Conservation (phyloP, 2,888 invertebrate genomes). For the Atrina japonica region DNA sequence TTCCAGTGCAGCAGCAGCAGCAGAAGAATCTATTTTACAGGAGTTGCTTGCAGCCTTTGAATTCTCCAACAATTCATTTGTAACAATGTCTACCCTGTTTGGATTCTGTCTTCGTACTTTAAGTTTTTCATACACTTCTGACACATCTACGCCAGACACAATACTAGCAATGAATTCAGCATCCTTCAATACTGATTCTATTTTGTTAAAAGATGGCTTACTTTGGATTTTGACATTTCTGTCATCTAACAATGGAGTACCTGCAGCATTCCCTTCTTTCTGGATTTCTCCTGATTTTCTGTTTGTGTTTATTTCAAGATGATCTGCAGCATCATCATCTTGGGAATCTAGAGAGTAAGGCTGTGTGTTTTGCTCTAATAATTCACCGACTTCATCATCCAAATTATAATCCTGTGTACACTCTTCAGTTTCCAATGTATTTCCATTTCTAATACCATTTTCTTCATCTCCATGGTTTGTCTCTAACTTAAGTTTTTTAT, state of each 20-base stretch:
- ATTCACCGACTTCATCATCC: constrained; percentile 20
- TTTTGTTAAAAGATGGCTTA: constrained; percentile 39
- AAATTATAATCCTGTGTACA: constrained; percentile 44
- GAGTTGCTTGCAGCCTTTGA: constrained; percentile 7
- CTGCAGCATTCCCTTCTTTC: not conserved
- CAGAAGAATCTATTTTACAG: not conserved
- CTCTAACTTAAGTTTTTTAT: no score
- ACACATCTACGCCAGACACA: constrained; percentile 53
- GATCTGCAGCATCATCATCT: not conserved
- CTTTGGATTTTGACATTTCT: not conserved
- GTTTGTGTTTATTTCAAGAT: no score
- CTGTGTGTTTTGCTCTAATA: constrained; percentile 16
- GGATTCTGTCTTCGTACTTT: constrained; percentile 51
- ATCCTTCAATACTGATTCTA: constrained; percentile 64
- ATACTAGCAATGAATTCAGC: constrained; percentile 59
- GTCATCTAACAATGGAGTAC: not conserved
- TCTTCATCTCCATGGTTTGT: no score
- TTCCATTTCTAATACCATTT: no score
- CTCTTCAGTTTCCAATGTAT: not conserved
- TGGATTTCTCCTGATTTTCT: not conserved
- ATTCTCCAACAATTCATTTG: constrained; percentile 62
- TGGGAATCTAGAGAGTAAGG: constrained; percentile 10
- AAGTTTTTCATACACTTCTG: constrained; percentile 60
- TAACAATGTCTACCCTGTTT: constrained; percentile 67
- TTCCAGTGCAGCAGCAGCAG: constrained; percentile 46